Conservation (phyloP, 2,797 vertebrate species). For the Lerista edwardsae region DNA sequence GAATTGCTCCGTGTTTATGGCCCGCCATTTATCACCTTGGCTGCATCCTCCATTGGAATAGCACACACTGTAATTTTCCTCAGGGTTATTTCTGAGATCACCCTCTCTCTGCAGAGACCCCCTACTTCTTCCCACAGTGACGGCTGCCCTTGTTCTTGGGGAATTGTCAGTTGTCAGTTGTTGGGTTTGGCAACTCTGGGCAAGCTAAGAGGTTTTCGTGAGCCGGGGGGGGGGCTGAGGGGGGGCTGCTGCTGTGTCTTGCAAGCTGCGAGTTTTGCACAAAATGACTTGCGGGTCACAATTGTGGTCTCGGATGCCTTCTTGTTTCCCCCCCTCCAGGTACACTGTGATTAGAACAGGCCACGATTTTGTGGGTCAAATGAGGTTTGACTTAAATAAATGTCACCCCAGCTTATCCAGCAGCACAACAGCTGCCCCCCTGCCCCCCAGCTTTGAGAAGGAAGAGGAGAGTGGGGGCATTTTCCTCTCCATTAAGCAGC, state of each 20-base stretch:
- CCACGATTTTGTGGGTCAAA: too few species aligned
- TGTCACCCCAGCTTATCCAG: too few species aligned
- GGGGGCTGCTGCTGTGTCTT: neutral
- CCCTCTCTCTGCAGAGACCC: slow-evolving; percentile 4
- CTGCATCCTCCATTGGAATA: slow-evolving; percentile 31
- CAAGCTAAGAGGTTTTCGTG: neutral
- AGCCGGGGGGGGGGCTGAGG: too few species aligned
- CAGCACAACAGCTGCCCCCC: too few species aligned
- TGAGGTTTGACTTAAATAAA: too few species aligned
- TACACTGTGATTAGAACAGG: too few species aligned
- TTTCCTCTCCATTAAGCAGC: too few species aligned
- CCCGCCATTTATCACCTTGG: neutral
- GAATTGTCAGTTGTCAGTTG: neutral
- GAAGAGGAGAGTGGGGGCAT: too few species aligned
- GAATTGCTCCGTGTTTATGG: slow-evolving; percentile 1
- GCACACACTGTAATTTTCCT: slow-evolving; percentile 1
- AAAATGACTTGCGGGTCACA: neutral
- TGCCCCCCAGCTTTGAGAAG: too few species aligned
- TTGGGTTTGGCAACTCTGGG: neutral
- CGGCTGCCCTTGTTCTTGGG: neutral
- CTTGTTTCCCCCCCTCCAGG: too few species aligned
- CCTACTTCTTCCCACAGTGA: neutral
- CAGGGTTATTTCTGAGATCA: slow-evolving; percentile 17
- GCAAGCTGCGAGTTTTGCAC: neutral
- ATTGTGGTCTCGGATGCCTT: neutral